These are phyloP conservation scores for Drosophila percnosoma DNA, from an alignment of 2,888 invertebrate species.

Conservation along the genomic window DNA sequence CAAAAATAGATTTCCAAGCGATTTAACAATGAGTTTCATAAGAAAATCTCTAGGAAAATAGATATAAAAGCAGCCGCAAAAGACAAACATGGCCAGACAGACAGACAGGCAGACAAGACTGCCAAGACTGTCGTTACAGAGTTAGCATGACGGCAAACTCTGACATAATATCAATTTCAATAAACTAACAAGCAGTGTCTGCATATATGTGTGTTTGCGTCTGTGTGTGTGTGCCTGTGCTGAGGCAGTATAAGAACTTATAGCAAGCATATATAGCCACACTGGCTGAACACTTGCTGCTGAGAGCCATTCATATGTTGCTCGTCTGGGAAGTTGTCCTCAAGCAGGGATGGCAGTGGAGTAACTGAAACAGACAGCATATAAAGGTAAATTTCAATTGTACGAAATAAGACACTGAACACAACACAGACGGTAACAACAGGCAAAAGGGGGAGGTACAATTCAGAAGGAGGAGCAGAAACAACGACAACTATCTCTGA, in stretches of 20 bases:
- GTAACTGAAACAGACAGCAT: conserved; percentile 25
- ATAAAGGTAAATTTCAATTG: conserved; percentile 68
- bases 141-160: conserved; percentile 49
- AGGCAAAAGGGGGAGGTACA: not conserved
- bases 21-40: conserved; percentile 69
- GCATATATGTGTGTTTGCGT: conserved; percentile 25
- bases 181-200: conserved; percentile 70
- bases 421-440: conserved; percentile 2
- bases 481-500: not conserved
- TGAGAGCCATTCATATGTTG: conserved; percentile 33
- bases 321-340: conserved; percentile 9
- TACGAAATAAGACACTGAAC: conserved; percentile 16
- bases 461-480: not conserved
- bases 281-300: conserved; percentile 28
- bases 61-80: conserved; percentile 57
- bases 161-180: conserved; percentile 75
- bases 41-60: conserved; percentile 61
- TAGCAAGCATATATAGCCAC: conserved; percentile 21
- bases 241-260: conserved; percentile 36
- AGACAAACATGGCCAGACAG: conserved; percentile 29
- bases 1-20: conserved; percentile 66
- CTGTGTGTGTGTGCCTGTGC: conserved; percentile 12
- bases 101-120: conserved; percentile 12
- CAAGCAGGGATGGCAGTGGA: not conserved
- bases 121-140: conserved; percentile 42